Evolutionary conservation across 2,113 vertebrate genomes (phyloP).

Genomic region (Daubentonia madagascariensis): DNA sequence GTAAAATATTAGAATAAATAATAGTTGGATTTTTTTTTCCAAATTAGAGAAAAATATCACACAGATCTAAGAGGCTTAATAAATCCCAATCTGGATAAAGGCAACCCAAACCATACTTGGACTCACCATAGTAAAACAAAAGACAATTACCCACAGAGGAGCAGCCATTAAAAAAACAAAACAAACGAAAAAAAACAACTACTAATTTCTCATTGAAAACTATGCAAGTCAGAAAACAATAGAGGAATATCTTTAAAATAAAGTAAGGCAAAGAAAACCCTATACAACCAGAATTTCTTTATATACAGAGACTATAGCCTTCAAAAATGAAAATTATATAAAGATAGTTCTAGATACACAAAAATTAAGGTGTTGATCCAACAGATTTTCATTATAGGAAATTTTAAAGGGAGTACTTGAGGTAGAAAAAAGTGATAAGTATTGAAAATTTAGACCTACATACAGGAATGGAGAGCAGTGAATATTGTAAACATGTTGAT

Average conservation of each 20-base stretch:
- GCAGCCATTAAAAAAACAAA: not conserved
- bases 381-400: not conserved
- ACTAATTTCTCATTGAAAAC: not conserved
- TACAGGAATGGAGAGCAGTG: not conserved
- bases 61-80: not conserved
- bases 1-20: not conserved
- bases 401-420: not conserved
- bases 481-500: not conserved
- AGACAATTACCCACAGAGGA: not conserved
- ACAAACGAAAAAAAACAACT: not conserved
- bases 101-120: not conserved
- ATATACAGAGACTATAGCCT: not conserved
- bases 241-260: not conserved
- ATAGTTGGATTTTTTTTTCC: not conserved
- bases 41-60: not conserved
- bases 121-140: not conserved
- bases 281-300: not conserved
- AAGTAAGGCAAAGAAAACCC: not conserved
- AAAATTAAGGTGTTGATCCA: not conserved
- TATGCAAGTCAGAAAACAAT: not conserved
- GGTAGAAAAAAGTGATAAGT: not conserved
- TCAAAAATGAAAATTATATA: not conserved
- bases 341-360: not conserved
- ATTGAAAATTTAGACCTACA: not conserved
- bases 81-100: not conserved